phyloP scores from a whole-genome alignment of 2,113 vertebrate species.

The Hippocampus barbouri region DNA sequence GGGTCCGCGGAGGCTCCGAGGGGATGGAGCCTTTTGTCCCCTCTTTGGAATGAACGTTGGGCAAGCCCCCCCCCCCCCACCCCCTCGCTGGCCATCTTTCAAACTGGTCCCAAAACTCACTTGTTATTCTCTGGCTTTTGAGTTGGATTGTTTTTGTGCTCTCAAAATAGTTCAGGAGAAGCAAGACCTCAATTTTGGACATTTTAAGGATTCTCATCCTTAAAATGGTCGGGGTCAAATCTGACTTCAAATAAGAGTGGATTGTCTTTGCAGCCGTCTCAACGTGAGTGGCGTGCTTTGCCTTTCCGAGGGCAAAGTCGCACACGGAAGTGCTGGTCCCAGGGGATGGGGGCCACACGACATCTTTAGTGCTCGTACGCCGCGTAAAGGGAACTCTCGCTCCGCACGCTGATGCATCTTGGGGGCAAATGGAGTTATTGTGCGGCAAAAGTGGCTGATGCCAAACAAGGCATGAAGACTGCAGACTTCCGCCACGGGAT shows the following conservation, averaged over 20 bases:
- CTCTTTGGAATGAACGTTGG: no score
- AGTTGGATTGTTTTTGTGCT: no score
- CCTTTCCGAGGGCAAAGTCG: constrained; percentile 36
- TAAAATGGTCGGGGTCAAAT: no score
- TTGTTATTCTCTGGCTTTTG: no score
- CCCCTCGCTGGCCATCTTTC: no score
- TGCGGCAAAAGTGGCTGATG: constrained; percentile 70
- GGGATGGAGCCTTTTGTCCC: no score
- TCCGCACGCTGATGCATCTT: constrained; percentile 59
- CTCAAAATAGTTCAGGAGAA: no score
- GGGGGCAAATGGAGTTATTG: constrained; percentile 74
- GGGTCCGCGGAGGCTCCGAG: no score
- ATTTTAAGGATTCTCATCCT: no score
- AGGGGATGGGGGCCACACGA: constrained; percentile 51
- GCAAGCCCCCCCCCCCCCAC: no score
- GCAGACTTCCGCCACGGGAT: constrained; percentile 66
- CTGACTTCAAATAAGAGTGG: not conserved
- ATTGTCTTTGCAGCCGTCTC: constrained; percentile 42
- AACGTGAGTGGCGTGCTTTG: constrained; percentile 38
- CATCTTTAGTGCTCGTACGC: constrained; percentile 69
- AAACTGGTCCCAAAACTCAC: no score
- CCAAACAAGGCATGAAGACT: constrained; percentile 75
- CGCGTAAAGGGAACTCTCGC: constrained; percentile 45
- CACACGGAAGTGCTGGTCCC: constrained; percentile 66
- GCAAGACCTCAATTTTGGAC: no score